Conservation (phyloP, 2,888 invertebrate species). For the Entomobrya multifasciata region DNA sequence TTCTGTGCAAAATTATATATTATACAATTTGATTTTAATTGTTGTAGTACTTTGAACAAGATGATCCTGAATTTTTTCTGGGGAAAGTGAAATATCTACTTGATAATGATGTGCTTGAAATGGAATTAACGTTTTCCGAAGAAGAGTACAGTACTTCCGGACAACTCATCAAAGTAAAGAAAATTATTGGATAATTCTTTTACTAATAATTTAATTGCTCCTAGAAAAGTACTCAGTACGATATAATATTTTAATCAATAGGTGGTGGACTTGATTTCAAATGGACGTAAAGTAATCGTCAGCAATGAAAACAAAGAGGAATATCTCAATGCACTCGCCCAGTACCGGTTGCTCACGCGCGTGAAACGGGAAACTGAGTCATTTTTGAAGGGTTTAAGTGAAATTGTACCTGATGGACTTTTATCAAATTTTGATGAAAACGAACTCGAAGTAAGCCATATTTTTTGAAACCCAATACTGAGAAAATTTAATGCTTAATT, state of each 20-base stretch:
- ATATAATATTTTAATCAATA: conserved; percentile 77
- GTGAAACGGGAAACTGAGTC: conserved; percentile 82
- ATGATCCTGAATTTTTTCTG: conserved; percentile 82
- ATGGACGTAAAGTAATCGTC: conserved; percentile 81
- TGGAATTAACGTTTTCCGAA: conserved; percentile 82
- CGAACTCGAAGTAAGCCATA: conserved; percentile 82
- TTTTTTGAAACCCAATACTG: too few relatives aligned
- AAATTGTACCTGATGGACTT: conserved; percentile 82
- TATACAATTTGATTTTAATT: not conserved
- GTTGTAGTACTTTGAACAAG: conserved; percentile 82
- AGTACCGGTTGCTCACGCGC: conserved; percentile 81
- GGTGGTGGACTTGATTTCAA: conserved; percentile 82
- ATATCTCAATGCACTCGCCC: conserved; percentile 81
- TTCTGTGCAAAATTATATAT: too few relatives aligned
- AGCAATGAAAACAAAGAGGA: conserved; percentile 82
- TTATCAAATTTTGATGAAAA: conserved; percentile 83
- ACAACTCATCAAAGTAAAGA: conserved; percentile 80
- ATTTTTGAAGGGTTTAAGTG: conserved; percentile 81
- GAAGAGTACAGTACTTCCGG: conserved; percentile 81
- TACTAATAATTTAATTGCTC: not conserved
- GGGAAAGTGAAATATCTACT: conserved; percentile 82
- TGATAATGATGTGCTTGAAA: conserved; percentile 81
- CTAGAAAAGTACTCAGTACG: not conserved
- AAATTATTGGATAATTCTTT: not conserved
- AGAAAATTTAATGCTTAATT: too few relatives aligned